Evolutionary conservation across 2,113 vertebrate species (phyloP).

Genomic region (Sylvilagus bachmani): DNA sequence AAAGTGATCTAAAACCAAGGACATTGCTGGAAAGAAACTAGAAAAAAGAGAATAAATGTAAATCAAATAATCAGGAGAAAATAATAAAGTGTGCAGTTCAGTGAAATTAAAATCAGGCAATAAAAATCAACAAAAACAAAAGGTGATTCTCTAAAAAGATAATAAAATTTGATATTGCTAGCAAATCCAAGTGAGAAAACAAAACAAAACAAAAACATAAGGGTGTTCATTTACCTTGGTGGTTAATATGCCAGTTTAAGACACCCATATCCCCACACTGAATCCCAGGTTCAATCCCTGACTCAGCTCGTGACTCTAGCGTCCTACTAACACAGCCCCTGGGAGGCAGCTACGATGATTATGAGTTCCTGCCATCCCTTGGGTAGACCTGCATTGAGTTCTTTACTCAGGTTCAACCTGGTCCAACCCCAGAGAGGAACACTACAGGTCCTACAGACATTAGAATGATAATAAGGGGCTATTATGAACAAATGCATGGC

Average conservation of each 20-base stretch:
- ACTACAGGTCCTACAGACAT: background rate
- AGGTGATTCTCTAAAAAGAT: constrained; percentile 1
- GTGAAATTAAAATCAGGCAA: background rate
- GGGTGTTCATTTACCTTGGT: no score
- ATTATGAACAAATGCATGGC: background rate
- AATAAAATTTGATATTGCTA: background rate
- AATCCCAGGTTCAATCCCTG: no score
- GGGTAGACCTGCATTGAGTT: no score
- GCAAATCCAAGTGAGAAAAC: background rate
- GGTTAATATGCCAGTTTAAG: no score
- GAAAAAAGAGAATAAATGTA: background rate
- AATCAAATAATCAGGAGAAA: background rate
- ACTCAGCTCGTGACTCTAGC: no score
- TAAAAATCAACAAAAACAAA: background rate
- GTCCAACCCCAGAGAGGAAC: background rate
- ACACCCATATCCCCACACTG: no score
- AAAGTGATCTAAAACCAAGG: background rate
- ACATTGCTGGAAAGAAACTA: background rate
- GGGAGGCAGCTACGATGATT: no score
- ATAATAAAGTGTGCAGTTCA: background rate
- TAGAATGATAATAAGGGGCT: background rate
- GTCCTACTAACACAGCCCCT: no score
- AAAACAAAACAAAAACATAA: constrained; percentile 12
- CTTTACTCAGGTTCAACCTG: no score
- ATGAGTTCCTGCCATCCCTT: no score